Evolutionary conservation across 2,888 invertebrate genomes (phyloP), one percentile per base, ranked within the genome.

Genomic region (Conistra vaccinii): DNA sequence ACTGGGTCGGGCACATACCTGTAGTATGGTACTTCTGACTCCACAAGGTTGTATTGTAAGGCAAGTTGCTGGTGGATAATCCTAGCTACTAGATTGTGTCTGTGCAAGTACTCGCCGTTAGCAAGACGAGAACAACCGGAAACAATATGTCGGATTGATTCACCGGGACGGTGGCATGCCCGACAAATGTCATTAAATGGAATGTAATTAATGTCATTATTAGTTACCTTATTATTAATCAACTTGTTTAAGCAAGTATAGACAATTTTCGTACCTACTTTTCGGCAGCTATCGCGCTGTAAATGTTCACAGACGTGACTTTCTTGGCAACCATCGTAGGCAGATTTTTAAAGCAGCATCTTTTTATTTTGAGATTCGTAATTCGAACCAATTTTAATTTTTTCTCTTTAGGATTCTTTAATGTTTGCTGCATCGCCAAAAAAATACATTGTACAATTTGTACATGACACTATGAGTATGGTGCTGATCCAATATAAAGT

Each of bases 281-380:
- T 53, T 53, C 17, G 35, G 20, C 39, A 63, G 32, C 7, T 63
- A 66, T 80, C 57, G 66, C 55, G 26, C 26, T 66, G 48, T 26
- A 35, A 67, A 68, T 73, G 32, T 73, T 73, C 42, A 51, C 23
- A 45, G 84, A 84, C 61, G 71, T 84, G 81, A 58, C 17, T 61
- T 62, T 84, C 45, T 61, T 69, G 66, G 32, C 67, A 74, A 57
- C 57, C 48, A 32, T 58, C 51, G 60, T 63, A 69, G 1, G 51
- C 12, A 68, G 10, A 65, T 69, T 51, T 32, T 42, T 61, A n/a
- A 53, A 45, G 23, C 26, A 48, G 55, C 29, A 4, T 26, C 10
- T 68, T 57, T 66, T 26, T 51, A 57, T 66, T 51, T 51, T 48
- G 5, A 35, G 10, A 55, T 2, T 51, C 12, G 12, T 53, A 20